These are phyloP conservation scores for Hymenopus coronatus DNA, from an alignment of 2,888 invertebrate species.

Conservation along the genomic window DNA sequence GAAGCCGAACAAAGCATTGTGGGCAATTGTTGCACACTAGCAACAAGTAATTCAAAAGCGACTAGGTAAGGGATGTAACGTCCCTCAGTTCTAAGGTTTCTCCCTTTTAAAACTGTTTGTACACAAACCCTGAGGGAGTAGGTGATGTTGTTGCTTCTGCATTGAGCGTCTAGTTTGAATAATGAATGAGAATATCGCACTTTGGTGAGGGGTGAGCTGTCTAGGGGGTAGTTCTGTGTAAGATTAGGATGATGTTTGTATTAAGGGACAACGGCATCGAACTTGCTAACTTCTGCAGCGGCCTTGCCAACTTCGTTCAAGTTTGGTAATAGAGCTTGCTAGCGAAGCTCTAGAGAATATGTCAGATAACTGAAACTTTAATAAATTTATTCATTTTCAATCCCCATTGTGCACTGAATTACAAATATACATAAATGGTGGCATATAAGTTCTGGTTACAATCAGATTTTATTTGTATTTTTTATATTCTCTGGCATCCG, in stretches of 20 bases:
- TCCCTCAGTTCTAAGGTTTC: neutral
- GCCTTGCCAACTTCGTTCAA: too few relatives aligned
- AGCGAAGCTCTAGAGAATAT: too few relatives aligned
- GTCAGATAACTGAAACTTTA: too few relatives aligned
- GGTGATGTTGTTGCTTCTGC: neutral
- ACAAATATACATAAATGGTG: too few relatives aligned
- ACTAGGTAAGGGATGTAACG: neutral
- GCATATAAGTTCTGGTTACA: too few relatives aligned
- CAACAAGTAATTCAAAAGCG: neutral
- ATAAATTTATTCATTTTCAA: too few relatives aligned
- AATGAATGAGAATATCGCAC: neutral
- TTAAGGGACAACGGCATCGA: neutral
- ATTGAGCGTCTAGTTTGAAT: neutral
- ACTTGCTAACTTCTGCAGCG: neutral
- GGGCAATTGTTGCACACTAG: too few relatives aligned
- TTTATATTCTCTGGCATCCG: too few relatives aligned
- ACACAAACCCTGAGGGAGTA: neutral
- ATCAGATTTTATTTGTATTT: too few relatives aligned
- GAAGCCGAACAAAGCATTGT: too few relatives aligned
- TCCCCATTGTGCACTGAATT: too few relatives aligned
- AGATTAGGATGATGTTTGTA: neutral
- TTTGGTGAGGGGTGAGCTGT: neutral
- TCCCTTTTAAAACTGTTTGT: neutral
- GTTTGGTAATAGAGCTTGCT: too few relatives aligned
- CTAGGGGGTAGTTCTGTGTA: neutral